Evolutionary conservation across 2,113 vertebrate genomes (phyloP).

Genomic region (Pseudonaja textilis): DNA sequence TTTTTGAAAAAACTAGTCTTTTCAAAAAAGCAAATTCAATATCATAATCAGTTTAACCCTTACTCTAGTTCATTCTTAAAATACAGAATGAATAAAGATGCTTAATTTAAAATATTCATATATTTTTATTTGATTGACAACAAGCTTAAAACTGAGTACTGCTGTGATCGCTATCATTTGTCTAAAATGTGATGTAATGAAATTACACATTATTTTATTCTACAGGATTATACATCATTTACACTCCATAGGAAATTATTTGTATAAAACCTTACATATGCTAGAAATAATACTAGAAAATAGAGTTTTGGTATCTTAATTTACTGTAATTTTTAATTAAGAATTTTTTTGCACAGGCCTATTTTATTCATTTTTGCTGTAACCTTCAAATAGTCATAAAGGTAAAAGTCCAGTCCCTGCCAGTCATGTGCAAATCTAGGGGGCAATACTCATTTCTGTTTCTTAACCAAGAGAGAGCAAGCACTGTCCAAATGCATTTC

Average conservation of each 20-base stretch:
- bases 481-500: not conserved
- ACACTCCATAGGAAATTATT: not conserved
- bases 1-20: constrained; percentile 33
- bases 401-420: not conserved
- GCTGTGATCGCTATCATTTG: constrained; percentile 11
- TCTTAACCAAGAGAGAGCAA: not conserved
- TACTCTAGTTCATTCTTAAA: not conserved
- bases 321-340: not conserved
- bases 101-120: constrained; percentile 7
- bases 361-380: not conserved
- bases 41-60: not conserved
- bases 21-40: not conserved
- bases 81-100: not conserved
- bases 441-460: not conserved
- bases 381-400: not conserved
- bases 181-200: not conserved
- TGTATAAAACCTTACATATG: not conserved
- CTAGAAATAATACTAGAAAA: not conserved
- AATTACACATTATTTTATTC: not conserved
- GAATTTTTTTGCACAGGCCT: not conserved
- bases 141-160: constrained; percentile 6
- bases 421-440: not conserved
- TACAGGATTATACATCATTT: too few species aligned
- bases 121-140: constrained; percentile 37
- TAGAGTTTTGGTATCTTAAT: not conserved